Evolutionary conservation across 2,797 vertebrate species (phyloP), one percentile per base, ranked within the genome.

Genomic region (Ibycter americanus): DNA sequence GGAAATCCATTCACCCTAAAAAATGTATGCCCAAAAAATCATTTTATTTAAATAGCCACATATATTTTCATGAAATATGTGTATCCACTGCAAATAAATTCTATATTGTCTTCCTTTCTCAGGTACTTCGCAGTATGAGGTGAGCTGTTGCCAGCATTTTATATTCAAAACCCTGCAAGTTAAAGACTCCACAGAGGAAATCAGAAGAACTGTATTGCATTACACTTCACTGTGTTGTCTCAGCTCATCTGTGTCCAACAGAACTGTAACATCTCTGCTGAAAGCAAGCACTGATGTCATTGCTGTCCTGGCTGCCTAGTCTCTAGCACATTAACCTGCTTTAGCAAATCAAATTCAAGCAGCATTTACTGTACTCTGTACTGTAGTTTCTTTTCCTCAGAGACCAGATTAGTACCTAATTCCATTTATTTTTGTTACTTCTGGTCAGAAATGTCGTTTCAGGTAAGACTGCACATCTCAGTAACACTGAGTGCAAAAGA

Each of bases 291-390:
- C 56, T 23, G 25, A 72, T 65, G 36, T 61, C 2, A 0, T 42
- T 16, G 72, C 68, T 71, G 78, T 85, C 76, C 82, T 40, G 18
- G 23, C 49, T 15, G 68, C 68, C 82, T 92, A 15, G 8, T 92
- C 66, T 21, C 76, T 86, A 89, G 71, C 56, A 74, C 68, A 29
- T 93, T 74, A 95, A 65, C 71, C 79, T 83, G 76, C 68, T 95
- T 36, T 52, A 88, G n/a, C 70, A 97, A 96, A 97, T 94, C 77
- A 84, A 90, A 96, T 90, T 80, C 59, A 70, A 56, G 40, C 38
- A 89, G 38, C 54, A 59, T 76, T 95, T 92, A n/a, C 68, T 68
- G 10, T 27, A 58, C 65, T 83, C 74, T 62, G 15, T 0, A 44
- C 18, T 19, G 44, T 44, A 44, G 44, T 44, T 17, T 44, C 6